phyloP scores from a whole-genome alignment of 2,888 invertebrate genomes.

The Herminia tarsipennalis region DNA sequence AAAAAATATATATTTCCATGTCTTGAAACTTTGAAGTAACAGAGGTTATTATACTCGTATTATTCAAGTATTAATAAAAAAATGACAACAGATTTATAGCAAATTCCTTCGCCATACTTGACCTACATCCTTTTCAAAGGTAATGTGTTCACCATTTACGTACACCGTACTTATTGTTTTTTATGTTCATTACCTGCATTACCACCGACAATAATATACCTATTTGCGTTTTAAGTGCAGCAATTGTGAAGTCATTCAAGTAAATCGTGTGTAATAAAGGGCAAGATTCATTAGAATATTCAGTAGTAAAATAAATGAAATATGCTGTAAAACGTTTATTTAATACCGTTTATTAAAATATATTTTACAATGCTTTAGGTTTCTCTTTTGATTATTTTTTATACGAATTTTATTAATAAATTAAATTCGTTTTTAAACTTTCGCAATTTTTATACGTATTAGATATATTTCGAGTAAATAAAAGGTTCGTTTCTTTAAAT shows the following conservation, averaged over 20 bases:
- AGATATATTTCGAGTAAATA: no score
- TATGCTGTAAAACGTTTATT: background rate
- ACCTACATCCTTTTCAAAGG: slow-evolving; percentile 24
- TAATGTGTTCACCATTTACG: slow-evolving; percentile 16
- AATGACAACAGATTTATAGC: background rate
- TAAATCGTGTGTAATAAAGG: slow-evolving; percentile 18
- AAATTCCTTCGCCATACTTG: slow-evolving; percentile 30
- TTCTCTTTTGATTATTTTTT: no score
- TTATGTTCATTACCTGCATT: slow-evolving; percentile 31
- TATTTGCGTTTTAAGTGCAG: slow-evolving; percentile 33
- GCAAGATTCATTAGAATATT: slow-evolving; percentile 13
- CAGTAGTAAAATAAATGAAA: slow-evolving; percentile 11
- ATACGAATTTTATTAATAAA: no score
- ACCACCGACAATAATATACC: slow-evolving; percentile 19
- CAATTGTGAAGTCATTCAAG: slow-evolving; percentile 20
- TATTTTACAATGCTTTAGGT: no score
- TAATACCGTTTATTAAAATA: no score
- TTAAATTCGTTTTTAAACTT: no score
- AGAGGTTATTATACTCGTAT: no score
- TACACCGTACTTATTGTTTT: slow-evolving; percentile 26
- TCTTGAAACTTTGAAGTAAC: no score
- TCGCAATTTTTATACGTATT: no score
- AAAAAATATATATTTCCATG: no score
- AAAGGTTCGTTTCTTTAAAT: no score
- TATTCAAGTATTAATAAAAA: background rate